Conservation (phyloP, 2,888 invertebrate species). For the Monopis laevigella region DNA sequence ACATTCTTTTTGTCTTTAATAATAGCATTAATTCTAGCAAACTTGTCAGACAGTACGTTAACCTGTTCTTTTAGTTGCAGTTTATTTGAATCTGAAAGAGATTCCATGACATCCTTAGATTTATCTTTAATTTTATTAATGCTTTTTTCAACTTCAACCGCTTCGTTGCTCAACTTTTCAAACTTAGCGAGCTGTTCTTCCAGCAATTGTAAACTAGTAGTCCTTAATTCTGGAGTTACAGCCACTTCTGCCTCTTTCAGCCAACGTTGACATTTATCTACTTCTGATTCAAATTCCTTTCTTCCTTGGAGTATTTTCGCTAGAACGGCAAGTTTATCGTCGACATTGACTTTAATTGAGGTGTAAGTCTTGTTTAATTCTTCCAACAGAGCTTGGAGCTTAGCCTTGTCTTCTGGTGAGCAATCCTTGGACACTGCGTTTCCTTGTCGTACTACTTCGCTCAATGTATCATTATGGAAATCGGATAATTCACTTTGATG, state of each 20-base stretch:
- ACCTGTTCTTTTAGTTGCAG: slow-evolving; percentile 83
- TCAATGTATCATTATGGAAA: slow-evolving; percentile 78
- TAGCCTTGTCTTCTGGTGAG: slow-evolving; percentile 72
- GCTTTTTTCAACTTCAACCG: slow-evolving; percentile 74
- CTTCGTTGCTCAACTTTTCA: slow-evolving; percentile 79
- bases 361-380: slow-evolving; percentile 78
- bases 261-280: slow-evolving; percentile 87
- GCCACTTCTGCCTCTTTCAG: slow-evolving; percentile 90
- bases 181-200: slow-evolving; percentile 91
- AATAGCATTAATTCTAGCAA: slow-evolving; percentile 75
- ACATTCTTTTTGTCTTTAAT: slow-evolving; percentile 80
- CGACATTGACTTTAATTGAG: slow-evolving; percentile 75
- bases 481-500: slow-evolving; percentile 80
- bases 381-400: slow-evolving; percentile 72
- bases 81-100: slow-evolving; percentile 86
- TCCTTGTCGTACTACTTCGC: slow-evolving; percentile 80
- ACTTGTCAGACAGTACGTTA: slow-evolving; percentile 80
- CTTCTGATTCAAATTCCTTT: slow-evolving; percentile 82
- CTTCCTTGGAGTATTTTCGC: slow-evolving; percentile 79
- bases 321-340: slow-evolving; percentile 75
- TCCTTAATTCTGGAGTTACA: slow-evolving; percentile 81
- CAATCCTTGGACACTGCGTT: slow-evolving; percentile 84
- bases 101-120: slow-evolving; percentile 80
- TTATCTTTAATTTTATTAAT: slow-evolving; percentile 81
- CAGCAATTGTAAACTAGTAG: slow-evolving; percentile 81